phyloP scores from a whole-genome alignment of 2,113 vertebrate species.

The Danionella cerebrum region DNA sequence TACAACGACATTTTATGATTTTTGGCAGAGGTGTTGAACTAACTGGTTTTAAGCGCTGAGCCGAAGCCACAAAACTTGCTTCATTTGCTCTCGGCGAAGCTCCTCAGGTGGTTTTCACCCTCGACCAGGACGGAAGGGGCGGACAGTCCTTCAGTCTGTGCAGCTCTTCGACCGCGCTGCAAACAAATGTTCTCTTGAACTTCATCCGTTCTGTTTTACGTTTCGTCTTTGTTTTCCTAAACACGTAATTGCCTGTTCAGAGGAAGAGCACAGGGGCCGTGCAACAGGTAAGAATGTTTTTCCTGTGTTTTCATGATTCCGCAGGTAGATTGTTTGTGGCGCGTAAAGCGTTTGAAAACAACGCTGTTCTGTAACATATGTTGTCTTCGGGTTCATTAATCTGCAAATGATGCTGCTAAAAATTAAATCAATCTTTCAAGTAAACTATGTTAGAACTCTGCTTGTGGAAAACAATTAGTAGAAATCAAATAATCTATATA shows the following conservation, averaged over 20 bases:
- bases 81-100: background rate
- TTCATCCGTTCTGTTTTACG: background rate
- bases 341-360: too few species aligned
- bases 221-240: background rate
- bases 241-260: background rate
- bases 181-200: background rate
- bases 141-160: background rate
- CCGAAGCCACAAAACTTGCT: background rate
- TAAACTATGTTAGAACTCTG: too few species aligned
- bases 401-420: too few species aligned
- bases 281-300: constrained; percentile 4
- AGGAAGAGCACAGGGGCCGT: background rate
- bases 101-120: constrained; percentile 4
- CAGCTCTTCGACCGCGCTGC: background rate
- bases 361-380: background rate
- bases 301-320: background rate
- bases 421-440: too few species aligned
- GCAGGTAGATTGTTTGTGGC: too few species aligned
- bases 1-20: background rate
- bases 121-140: background rate
- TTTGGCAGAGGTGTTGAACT: background rate
- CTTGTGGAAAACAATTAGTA: too few species aligned
- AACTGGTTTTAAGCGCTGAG: background rate
- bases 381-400: too few species aligned
- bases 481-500: too few species aligned